phyloP scores from a whole-genome alignment of 2,797 vertebrate genomes.

The Bovichtus variegatus region DNA sequence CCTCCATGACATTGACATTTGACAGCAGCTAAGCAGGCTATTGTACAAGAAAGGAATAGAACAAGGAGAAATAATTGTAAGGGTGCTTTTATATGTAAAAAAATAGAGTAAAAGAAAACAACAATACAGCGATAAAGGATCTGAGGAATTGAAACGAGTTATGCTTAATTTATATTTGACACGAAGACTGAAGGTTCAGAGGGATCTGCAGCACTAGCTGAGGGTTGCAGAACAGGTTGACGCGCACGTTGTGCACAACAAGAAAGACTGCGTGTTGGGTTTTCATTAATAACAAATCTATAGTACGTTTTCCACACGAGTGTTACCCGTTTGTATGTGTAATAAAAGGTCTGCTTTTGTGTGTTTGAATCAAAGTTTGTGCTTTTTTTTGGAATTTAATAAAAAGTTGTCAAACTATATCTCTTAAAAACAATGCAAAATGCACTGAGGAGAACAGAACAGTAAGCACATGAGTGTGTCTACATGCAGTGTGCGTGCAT shows the following conservation, averaged over 20 bases:
- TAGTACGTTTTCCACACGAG: not conserved
- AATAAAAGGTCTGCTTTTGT: not conserved
- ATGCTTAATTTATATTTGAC: constrained; percentile 50
- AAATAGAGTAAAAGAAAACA: constrained; percentile 19
- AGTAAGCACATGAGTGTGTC: not conserved
- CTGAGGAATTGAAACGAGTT: constrained; percentile 24
- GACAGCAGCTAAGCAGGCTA: constrained; percentile 17
- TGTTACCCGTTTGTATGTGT: not conserved
- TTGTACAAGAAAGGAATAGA: constrained; percentile 35
- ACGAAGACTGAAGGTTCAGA: constrained; percentile 5
- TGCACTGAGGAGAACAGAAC: not conserved
- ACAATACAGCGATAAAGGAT: constrained; percentile 4
- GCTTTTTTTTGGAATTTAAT: not conserved
- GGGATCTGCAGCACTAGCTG: not conserved
- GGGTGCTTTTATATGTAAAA: constrained; percentile 26
- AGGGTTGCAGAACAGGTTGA: not conserved
- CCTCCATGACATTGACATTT: constrained; percentile 32
- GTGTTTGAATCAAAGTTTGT: not conserved
- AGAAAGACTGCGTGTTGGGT: not conserved
- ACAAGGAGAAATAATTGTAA: constrained; percentile 34
- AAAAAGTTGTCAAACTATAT: not conserved
- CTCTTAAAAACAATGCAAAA: not conserved
- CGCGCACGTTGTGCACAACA: not conserved
- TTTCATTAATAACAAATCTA: constrained; percentile 2
- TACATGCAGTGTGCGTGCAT: not conserved